Evolutionary conservation across 53 echinoderm and acorn worm species (phyloP).

Genomic region (Astropecten irregularis): DNA sequence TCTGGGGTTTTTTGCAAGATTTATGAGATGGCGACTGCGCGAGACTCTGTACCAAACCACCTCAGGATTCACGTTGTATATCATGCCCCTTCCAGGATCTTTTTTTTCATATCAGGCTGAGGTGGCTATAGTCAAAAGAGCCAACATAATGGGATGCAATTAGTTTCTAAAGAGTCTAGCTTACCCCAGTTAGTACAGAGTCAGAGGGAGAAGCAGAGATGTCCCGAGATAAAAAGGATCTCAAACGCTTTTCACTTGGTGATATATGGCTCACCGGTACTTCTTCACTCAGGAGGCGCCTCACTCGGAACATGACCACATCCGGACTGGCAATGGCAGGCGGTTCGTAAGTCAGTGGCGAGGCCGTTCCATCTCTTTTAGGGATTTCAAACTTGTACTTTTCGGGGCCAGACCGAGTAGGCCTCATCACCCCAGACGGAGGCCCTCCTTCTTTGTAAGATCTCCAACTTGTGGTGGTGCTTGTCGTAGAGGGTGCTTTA

Average conservation of each 20-base stretch:
- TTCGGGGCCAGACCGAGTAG: background rate
- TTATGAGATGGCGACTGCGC: too few relatives aligned
- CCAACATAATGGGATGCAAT: too few relatives aligned
- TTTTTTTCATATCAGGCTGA: background rate
- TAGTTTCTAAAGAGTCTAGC: slow-evolving; percentile 36
- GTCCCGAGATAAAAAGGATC: background rate
- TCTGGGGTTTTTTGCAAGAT: too few relatives aligned
- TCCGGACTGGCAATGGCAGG: slow-evolving; percentile 58
- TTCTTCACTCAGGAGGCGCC: slow-evolving; percentile 47
- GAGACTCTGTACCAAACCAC: background rate
- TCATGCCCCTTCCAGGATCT: too few relatives aligned
- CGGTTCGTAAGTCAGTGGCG: slow-evolving; percentile 22
- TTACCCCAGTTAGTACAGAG: slow-evolving; percentile 49
- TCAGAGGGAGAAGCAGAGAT: slow-evolving; percentile 22
- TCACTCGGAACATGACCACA: slow-evolving; percentile 60
- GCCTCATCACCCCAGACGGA: background rate
- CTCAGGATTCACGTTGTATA: too few relatives aligned
- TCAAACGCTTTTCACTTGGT: slow-evolving; percentile 36
- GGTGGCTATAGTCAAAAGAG: background rate
- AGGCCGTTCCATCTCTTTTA: background rate
- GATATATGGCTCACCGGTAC: slow-evolving; percentile 44
- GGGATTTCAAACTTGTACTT: slow-evolving; percentile 24
- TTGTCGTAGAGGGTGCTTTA: background rate
- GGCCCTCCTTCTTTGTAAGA: background rate
- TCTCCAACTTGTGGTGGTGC: background rate